These are phyloP conservation scores for Tor tambroides DNA, from an alignment of 2,113 vertebrate species.

Conservation along the genomic window DNA sequence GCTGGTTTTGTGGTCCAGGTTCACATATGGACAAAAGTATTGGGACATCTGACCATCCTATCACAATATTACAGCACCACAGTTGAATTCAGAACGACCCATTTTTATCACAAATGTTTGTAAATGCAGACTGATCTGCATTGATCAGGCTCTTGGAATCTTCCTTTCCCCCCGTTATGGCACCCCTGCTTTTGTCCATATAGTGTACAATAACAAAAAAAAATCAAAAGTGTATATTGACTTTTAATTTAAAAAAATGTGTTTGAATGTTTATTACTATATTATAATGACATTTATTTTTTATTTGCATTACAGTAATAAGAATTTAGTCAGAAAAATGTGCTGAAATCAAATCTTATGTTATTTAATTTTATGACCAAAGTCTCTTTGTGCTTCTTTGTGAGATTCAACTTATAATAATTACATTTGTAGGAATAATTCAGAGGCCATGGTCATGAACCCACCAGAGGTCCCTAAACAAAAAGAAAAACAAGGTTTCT, in stretches of 20 bases:
- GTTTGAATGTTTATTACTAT: background rate
- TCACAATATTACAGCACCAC: too few species aligned
- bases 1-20: too few species aligned
- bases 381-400: background rate
- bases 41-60: too few species aligned
- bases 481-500: constrained; percentile 98
- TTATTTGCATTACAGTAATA: background rate
- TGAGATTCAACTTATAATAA: background rate
- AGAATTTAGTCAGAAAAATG: background rate
- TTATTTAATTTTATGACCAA: background rate
- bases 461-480: constrained; percentile 94
- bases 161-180: too few species aligned
- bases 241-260: background rate
- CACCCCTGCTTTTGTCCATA: too few species aligned
- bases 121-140: too few species aligned
- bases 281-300: background rate
- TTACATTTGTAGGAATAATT: constrained; percentile 81
- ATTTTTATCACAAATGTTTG: too few species aligned
- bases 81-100: too few species aligned
- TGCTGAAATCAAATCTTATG: background rate
- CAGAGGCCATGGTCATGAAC: constrained; percentile 90
- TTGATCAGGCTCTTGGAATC: too few species aligned
- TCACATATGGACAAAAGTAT: too few species aligned
- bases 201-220: too few species aligned
- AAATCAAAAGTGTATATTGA: background rate